phyloP scores from a whole-genome alignment of 2,113 vertebrate species.

The Petrocephalus zakoni region DNA sequence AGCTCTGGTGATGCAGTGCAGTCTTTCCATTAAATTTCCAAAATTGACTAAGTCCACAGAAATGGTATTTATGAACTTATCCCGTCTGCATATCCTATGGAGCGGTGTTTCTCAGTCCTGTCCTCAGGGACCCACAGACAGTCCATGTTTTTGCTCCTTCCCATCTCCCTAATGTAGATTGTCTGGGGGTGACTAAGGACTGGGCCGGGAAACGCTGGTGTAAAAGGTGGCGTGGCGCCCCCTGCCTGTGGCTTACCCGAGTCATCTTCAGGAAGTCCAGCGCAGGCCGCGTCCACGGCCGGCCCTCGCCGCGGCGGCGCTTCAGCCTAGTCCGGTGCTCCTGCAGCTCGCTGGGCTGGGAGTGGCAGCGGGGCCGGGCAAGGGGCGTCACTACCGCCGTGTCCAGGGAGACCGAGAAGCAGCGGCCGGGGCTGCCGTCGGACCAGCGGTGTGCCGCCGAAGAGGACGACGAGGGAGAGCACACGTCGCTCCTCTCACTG shows the following conservation, averaged over 20 bases:
- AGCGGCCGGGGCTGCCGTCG: slow-evolving; percentile 53
- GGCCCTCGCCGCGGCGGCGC: slow-evolving; percentile 60
- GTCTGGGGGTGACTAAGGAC: background rate
- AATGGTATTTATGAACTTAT: background rate
- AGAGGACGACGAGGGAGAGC: slow-evolving; percentile 21
- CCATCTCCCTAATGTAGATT: background rate
- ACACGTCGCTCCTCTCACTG: slow-evolving; percentile 13
- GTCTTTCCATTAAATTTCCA: background rate
- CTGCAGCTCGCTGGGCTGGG: slow-evolving; percentile 64
- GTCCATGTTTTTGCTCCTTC: background rate
- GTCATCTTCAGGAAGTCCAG: slow-evolving; percentile 74
- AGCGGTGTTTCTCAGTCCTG: background rate
- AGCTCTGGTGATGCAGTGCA: background rate
- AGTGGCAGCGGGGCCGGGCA: slow-evolving; percentile 60
- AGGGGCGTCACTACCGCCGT: slow-evolving; percentile 37
- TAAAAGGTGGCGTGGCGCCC: background rate
- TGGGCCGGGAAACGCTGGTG: background rate
- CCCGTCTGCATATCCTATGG: background rate
- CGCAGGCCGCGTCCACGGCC: slow-evolving; percentile 62
- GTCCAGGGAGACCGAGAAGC: slow-evolving; percentile 56
- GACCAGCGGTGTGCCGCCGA: background rate
- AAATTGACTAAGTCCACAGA: background rate
- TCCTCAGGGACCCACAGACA: background rate
- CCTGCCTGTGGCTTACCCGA: slow-evolving; percentile 53
- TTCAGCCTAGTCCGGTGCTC: slow-evolving; percentile 60